These are phyloP conservation scores for Gymnogyps californianus DNA, from an alignment of 2,113 vertebrate genomes.

Conservation along the genomic window DNA sequence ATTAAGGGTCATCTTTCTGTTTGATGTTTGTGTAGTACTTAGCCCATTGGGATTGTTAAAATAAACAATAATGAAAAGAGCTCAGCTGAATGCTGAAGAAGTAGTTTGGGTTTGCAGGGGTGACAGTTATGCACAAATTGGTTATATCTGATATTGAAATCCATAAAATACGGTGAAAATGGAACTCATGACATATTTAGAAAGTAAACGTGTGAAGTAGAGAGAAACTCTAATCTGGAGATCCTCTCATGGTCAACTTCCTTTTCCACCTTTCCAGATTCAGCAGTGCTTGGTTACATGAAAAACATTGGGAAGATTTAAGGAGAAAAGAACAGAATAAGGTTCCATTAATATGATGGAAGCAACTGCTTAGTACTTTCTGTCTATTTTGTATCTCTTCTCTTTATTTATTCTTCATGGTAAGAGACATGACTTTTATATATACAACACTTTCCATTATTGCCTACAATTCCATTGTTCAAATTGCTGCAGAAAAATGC, in stretches of 20 bases:
- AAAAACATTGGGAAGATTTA: background rate
- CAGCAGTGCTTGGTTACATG: constrained; percentile 10
- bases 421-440: constrained; percentile 36
- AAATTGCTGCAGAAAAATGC: background rate
- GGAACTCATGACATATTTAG: background rate
- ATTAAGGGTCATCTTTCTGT: background rate
- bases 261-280: constrained; percentile 46
- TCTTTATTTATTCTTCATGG: constrained; percentile 40
- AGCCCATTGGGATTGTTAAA: background rate
- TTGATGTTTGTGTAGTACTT: background rate
- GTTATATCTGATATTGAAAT: background rate
- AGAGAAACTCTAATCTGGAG: background rate
- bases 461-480: background rate
- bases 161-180: background rate
- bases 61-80: background rate
- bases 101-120: background rate
- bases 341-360: constrained; percentile 11
- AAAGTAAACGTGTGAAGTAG: background rate
- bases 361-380: constrained; percentile 15
- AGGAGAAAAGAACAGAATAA: constrained; percentile 33
- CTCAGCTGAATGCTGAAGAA: background rate
- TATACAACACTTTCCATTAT: background rate
- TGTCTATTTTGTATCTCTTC: constrained; percentile 45
- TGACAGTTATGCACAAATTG: background rate
- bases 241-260: constrained; percentile 1